Conservation (phyloP, 2,797 vertebrate genomes). For the Tenualosa ilisha region DNA sequence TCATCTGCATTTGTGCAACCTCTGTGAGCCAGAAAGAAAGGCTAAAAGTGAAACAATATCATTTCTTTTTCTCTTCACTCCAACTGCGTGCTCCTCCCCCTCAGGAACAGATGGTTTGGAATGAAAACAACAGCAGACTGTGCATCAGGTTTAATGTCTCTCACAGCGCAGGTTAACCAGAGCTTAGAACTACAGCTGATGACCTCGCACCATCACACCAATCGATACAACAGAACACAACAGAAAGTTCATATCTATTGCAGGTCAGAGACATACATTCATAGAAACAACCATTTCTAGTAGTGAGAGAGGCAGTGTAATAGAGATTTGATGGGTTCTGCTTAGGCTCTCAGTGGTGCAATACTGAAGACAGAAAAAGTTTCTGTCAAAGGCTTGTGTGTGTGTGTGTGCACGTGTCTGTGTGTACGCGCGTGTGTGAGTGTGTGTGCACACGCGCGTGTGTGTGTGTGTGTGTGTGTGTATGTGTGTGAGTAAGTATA, state of each 20-base stretch:
- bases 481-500: not conserved
- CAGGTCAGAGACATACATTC: not conserved
- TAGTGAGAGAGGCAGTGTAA: not conserved
- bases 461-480: not conserved
- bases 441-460: not conserved
- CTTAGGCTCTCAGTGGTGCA: not conserved
- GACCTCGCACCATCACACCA: not conserved
- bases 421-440: not conserved
- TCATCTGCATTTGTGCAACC: not conserved
- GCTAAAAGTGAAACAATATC: not conserved
- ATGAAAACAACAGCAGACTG: not conserved
- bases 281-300: not conserved
- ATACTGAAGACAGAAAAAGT: not conserved
- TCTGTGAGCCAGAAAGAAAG: not conserved
- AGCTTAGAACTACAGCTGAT: not conserved
- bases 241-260: not conserved
- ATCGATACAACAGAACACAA: not conserved
- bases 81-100: not conserved
- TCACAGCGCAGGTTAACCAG: not conserved
- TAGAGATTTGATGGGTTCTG: not conserved
- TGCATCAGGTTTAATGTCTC: not conserved
- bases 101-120: not conserved
- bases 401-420: not conserved
- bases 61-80: not conserved
- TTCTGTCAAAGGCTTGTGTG: not conserved